Percentiles rank a stretch among this genome's conserved stretches.
phyloP scores from a whole-genome alignment of 2,888 invertebrate genomes.

The Itoplectis maculator region DNA sequence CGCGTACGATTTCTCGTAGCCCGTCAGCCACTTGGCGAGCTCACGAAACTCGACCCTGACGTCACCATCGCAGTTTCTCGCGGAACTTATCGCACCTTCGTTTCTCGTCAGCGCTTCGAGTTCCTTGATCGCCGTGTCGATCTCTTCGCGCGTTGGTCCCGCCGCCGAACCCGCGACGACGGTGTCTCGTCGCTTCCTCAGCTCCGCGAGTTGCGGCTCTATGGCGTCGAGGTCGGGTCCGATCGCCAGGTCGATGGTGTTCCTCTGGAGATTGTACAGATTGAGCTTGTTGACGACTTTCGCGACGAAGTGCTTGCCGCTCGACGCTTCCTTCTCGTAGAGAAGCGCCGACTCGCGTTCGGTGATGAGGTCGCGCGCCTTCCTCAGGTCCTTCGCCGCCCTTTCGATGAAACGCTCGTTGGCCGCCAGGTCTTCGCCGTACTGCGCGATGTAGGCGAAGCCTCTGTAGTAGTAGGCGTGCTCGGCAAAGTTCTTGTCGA shows the following conservation, averaged over 20 bases:
- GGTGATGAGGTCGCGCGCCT: conserved; percentile 24
- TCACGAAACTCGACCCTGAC: conserved; percentile 9
- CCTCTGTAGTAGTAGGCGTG: conserved; percentile 77
- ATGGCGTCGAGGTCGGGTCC: conserved; percentile 21
- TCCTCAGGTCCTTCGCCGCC: conserved; percentile 7
- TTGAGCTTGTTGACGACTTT: conserved; percentile 40
- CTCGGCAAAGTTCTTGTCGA: conserved; percentile 73
- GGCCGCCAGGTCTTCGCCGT: background rate
- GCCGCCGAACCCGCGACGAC: background rate
- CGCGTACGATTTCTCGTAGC: no score
- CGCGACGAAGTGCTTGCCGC: conserved; percentile 12
- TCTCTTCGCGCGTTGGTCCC: background rate
- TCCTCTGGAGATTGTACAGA: conserved; percentile 63
- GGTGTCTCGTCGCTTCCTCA: background rate
- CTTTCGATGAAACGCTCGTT: background rate
- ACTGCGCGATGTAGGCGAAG: conserved; percentile 58
- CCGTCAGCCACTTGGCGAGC: conserved; percentile 1
- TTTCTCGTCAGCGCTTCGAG: background rate
- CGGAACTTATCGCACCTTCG: conserved; percentile 9
- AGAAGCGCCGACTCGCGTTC: conserved; percentile 22
- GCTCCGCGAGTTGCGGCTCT: background rate
- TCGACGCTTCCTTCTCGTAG: conserved; percentile 28
- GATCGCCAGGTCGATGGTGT: conserved; percentile 34
- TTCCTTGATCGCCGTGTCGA: no score
- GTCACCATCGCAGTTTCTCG: background rate